A percentile compares a stretch with the other conserved stretches of the same genome.
Evolutionary conservation across 2,888 invertebrate species (phyloP).

Genomic region (Polymixis flavicincta): DNA sequence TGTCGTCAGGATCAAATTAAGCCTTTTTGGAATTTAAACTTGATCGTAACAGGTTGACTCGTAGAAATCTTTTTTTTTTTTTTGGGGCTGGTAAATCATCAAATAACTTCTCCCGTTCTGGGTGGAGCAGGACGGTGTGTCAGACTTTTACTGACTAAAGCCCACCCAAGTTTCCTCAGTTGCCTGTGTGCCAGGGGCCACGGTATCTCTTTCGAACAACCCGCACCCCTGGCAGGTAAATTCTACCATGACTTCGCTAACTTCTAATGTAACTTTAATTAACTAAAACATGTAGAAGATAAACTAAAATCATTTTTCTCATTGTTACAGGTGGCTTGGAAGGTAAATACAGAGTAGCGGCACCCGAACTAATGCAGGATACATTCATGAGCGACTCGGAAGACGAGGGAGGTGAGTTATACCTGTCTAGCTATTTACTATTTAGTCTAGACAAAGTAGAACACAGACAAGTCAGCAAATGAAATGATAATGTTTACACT

Average conservation of each 20-base stretch:
- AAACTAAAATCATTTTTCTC: neutral
- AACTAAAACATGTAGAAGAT: neutral
- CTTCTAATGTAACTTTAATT: neutral
- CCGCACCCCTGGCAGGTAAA: no score
- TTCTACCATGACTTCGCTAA: neutral
- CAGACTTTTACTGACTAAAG: no score
- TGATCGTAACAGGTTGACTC: no score
- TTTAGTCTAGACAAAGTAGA: constrained; percentile 22
- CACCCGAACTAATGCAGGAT: constrained; percentile 99
- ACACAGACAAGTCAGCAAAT: constrained; percentile 20
- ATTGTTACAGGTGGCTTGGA: constrained; percentile 92
- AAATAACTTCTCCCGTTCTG: no score
- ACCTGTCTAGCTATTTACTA: constrained; percentile 16
- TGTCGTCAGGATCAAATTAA: no score
- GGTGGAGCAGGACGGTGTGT: no score
- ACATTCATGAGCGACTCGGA: constrained; percentile 99
- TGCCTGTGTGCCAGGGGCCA: no score
- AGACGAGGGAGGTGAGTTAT: constrained; percentile 97
- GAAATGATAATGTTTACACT: neutral
- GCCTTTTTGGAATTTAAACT: no score
- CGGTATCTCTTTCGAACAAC: no score
- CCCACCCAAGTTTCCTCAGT: no score
- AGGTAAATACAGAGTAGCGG: constrained; percentile 99
- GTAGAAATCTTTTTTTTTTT: no score
- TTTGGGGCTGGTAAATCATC: no score